Base-by-base conservation (phyloP, 2,113 vertebrate genomes). In the Gopherus flavomarginatus region DNA sequence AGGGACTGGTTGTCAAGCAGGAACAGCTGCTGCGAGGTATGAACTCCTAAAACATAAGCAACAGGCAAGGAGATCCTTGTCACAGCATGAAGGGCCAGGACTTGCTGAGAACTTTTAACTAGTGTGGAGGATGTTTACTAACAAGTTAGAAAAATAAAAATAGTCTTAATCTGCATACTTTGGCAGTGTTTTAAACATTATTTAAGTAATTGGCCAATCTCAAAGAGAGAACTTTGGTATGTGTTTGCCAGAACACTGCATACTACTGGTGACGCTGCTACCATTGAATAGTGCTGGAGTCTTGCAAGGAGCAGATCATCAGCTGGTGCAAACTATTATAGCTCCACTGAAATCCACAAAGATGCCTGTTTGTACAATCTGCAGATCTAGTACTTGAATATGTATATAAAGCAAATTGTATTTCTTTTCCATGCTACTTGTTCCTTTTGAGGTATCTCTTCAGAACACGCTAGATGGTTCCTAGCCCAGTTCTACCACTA, bases 11-110 rank as follows among this genome's bases (percentile, higher is more conserved):
- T 96, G 97, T 98, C 81, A 99, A 99, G 95, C 99, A 99, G 97
- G 99, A 99, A 10, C 99, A 99, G 95, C 98, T 99, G 7, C 98
- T 99, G 92, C 97, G 98, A 99, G 99, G 99, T 99, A 98, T n/a
- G 80, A 92, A 75, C 94, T 94, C 35, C 50, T 83, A 90, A 88
- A 26, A 13, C 72, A 27, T 79, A 8, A 44, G 53, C 31, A 22
- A 38, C 26, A 0, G 87, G 13, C 5, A 49, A 77, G 57, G 31
- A 50, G n/a, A 7, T 91, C 77, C 27, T 88, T 84, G 1, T 62
- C 85, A 26, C 3, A 75, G 85, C 10, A 11, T n/a, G 49, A 50
- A 11, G 56, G 50, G 80, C 16, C 89, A 92, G 81, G 92, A 65
- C 5, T 12, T 83, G 12, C 35, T 54, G 19, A 78, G 47, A 8